These are phyloP conservation scores for Aplodontia rufa DNA, from an alignment of 2,113 vertebrate species.

Conservation along the genomic window DNA sequence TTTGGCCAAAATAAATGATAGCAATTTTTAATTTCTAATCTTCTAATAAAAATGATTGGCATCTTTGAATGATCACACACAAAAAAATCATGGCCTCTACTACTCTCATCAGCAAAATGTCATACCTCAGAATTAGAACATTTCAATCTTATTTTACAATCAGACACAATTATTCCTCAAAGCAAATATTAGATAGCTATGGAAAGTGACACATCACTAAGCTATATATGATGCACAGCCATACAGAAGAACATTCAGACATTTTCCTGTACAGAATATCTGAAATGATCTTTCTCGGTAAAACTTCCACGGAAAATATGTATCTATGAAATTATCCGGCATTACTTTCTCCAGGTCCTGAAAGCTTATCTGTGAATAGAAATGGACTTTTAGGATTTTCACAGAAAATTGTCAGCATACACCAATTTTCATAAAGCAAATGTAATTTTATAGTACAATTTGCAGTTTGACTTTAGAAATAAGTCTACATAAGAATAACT, in stretches of 20 bases:
- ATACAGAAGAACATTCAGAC: not conserved
- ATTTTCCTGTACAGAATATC: not conserved
- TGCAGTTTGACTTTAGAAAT: not conserved
- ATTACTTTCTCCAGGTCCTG: not conserved
- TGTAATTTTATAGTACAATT: not conserved
- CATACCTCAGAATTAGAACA: not conserved
- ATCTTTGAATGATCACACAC: not conserved
- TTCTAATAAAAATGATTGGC: not conserved
- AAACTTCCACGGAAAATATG: not conserved
- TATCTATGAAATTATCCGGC: not conserved
- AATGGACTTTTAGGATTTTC: not conserved
- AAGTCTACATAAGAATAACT: not conserved
- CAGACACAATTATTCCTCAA: not conserved
- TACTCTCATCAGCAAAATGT: not conserved
- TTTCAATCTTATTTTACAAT: conserved; percentile 6
- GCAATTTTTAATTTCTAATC: not conserved
- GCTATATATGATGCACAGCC: not conserved
- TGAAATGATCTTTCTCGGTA: not conserved
- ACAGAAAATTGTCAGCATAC: not conserved
- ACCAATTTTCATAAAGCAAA: not conserved
- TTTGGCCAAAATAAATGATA: not conserved
- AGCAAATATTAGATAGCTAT: not conserved
- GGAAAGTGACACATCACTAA: not conserved
- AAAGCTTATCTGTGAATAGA: not conserved
- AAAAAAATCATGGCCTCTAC: not conserved